phyloP scores from a whole-genome alignment of 2,113 vertebrate species.

The Muntiacus muntjak region DNA sequence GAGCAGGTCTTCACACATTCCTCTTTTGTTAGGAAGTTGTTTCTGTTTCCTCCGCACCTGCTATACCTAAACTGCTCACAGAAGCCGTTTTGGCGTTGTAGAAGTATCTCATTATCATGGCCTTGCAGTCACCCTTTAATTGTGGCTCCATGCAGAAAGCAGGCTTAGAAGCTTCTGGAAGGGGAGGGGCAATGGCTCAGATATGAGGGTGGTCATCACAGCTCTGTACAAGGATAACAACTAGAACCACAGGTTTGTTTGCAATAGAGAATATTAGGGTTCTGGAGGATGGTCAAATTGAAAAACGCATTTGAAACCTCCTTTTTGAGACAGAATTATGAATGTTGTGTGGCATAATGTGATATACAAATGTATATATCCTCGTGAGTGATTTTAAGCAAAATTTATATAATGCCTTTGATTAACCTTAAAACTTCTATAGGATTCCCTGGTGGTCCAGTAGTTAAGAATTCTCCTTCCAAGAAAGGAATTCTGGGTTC shows the following conservation, averaged over 20 bases:
- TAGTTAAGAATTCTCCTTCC: neutral
- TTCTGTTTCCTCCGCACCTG: neutral
- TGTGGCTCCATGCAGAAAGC: neutral
- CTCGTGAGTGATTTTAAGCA: too few relatives aligned
- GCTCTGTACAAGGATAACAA: neutral
- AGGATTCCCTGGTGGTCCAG: neutral
- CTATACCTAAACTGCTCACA: accelerated
- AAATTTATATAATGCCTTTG: neutral
- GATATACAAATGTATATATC: neutral
- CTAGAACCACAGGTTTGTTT: neutral
- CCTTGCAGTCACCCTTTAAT: neutral
- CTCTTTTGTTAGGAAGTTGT: neutral
- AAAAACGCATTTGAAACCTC: neutral
- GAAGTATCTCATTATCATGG: neutral
- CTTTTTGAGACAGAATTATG: neutral
- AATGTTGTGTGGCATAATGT: neutral
- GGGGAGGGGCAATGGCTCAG: neutral
- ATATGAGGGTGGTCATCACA: neutral
- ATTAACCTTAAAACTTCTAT: neutral
- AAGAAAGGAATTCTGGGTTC: neutral
- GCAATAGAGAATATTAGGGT: neutral
- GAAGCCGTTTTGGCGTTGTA: too few relatives aligned
- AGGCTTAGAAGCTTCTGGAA: neutral
- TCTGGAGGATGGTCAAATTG: neutral
- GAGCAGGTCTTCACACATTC: neutral